Evolutionary conservation across 2,888 invertebrate species (phyloP), one percentile per base, ranked within the genome.

Genomic region (Orthonevra nobilis): DNA sequence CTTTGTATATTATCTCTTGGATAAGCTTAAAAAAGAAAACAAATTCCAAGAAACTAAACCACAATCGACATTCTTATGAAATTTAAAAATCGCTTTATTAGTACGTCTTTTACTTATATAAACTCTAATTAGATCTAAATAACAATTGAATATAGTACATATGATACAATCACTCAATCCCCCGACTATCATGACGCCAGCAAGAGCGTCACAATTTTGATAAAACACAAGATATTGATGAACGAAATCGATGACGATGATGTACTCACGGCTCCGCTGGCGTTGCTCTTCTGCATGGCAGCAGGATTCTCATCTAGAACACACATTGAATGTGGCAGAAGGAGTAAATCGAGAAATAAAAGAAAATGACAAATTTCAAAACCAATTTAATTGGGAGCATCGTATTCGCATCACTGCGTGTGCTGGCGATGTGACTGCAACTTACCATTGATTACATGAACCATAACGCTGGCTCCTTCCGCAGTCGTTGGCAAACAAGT

Each of bases 401-500:
- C 23, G 23, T 23, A 5, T 23, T 60, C 61, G 52, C 38, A 12
- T 26, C 26, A n/a, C 17, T 58, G 81, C 36, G 32, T 48, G 2
- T 20, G 12, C 28, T 12, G 3, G 12, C 46, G 42, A 42, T 19
- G 7, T n/a, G n/a, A n/a, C n/a, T n/a, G n/a, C 5, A 54, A 82
- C 90, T 91, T 90, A 95, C 96, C 96, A 89, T 95, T 95, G 87
- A 96, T 95, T 86, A 96, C 95, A 89, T 96, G 96, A 82, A 96
- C 95, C 87, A 94, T 94, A 84, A 96, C 95, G 83, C 94, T 95
- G 81, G 96, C 93, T 26, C 94, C 92, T 83, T 94, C 94, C 44
- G 96, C 95, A 87, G 95, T 93, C 28, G 96, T 96, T 14, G 96
- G 96, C 83, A 94, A 93, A 88, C 96, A 96, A 86, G 95, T 95